These are phyloP conservation scores for Columba guinea DNA, from an alignment of 2,797 vertebrate genomes.

Conservation along the genomic window DNA sequence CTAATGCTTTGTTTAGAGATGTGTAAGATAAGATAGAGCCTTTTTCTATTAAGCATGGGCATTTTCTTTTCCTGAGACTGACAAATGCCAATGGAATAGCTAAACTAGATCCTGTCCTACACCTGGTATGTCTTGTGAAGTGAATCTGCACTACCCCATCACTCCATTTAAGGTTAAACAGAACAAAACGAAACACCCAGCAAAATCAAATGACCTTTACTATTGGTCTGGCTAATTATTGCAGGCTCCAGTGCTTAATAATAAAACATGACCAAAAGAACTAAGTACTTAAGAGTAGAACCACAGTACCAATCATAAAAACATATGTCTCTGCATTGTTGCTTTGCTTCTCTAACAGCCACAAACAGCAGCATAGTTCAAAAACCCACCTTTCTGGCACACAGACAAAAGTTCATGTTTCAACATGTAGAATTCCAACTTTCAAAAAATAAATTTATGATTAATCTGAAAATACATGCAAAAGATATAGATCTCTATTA, in stretches of 20 bases:
- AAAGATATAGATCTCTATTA: constrained; percentile 34
- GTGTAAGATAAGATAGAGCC: background rate
- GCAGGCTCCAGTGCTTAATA: background rate
- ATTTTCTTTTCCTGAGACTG: background rate
- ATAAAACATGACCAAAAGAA: background rate
- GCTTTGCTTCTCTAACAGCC: background rate
- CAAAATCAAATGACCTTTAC: background rate
- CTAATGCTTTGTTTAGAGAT: background rate
- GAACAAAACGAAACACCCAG: background rate
- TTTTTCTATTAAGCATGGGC: background rate
- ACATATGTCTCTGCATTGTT: background rate
- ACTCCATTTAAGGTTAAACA: background rate
- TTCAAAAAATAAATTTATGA: constrained; percentile 55
- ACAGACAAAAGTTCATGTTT: constrained; percentile 11
- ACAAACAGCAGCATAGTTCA: background rate
- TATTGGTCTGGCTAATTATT: background rate
- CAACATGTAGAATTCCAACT: constrained; percentile 38
- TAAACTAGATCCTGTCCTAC: background rate
- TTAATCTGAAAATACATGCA: constrained; percentile 40
- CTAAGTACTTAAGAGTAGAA: background rate
- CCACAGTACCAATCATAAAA: background rate
- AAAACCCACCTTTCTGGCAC: constrained; percentile 19
- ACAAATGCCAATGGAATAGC: background rate
- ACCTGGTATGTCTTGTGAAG: background rate
- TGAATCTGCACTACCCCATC: background rate